Evolutionary conservation across 2,113 vertebrate species (phyloP), one percentile per base, ranked within the genome.

Genomic region (Cichladusa arquata): DNA sequence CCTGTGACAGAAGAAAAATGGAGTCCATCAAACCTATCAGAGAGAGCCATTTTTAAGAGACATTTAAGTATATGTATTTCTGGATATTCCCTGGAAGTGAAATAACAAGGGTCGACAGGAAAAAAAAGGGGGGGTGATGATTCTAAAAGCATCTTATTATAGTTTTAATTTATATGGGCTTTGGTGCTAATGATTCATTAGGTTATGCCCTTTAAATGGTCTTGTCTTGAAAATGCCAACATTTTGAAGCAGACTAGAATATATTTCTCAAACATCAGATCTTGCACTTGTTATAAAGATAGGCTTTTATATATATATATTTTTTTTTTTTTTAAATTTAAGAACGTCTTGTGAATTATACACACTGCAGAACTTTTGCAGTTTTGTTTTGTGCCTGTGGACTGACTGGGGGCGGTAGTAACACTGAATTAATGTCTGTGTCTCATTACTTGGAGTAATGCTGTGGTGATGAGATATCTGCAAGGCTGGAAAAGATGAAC

Each of bases 121-220:
- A 70, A 92, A 80, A 78, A 66, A 25, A 3, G 11, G 45, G 26
- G 5, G 3, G 13, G 19, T 57, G 65, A 70, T 44, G 65, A 33
- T 89, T 93, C 80, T 90, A 92, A 96, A 94, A 90, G 79, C 91
- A 82, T 96, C 87, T 95, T 95, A 96, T 96, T 96, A 93, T 85
- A 93, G 76, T 91, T 96, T 97, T 97, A 96, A 97, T 97, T 97
- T 96, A 96, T 81, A 92, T 93, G 79, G 95, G 94, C 95, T 97
- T 97, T 96, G 92, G 95, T 96, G 77, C 85, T 96, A 96, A 95
- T 96, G 92, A 97, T 95, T 97, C 92, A 93, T 96, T 96, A 96
- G 96, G 95, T 96, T 96, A 95, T 96, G 95, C 95, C 96, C 95
- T 97, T 97, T 96, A 96, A 95, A 90, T 90, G 44, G 82, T 95